Conservation (phyloP, 2,113 vertebrate species). For the Ceyx melanurus region DNA sequence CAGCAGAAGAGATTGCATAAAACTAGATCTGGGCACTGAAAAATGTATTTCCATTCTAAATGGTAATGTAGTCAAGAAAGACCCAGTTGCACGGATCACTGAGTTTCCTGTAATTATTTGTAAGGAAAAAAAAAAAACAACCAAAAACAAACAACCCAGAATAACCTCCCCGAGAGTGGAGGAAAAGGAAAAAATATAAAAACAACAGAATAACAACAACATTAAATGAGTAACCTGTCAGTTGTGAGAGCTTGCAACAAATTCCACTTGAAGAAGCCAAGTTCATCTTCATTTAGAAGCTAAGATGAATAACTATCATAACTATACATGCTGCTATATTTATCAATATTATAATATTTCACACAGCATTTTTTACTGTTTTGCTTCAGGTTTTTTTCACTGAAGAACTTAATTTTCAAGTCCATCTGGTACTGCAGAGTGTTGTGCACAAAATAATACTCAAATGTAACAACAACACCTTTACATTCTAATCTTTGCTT, state of each 20-base stretch:
- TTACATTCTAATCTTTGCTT: neutral
- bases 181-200: accelerated
- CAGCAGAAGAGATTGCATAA: neutral
- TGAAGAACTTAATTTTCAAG: neutral
- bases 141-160: neutral
- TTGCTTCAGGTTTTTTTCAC: neutral
- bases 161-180: neutral
- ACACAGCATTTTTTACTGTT: neutral
- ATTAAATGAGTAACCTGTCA: neutral
- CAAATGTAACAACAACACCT: neutral
- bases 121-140: neutral
- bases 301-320: neutral
- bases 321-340: neutral
- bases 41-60: neutral
- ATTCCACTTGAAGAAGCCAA: neutral
- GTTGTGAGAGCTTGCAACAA: neutral
- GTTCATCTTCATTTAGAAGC: neutral
- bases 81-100: neutral
- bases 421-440: neutral
- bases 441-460: neutral
- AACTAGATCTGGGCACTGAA: neutral
- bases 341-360: neutral
- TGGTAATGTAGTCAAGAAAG: neutral
- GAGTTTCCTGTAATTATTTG: neutral
- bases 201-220: too few species aligned